Base-by-base conservation (phyloP, 2,888 invertebrate species). In the Acholoe squamosa region DNA sequence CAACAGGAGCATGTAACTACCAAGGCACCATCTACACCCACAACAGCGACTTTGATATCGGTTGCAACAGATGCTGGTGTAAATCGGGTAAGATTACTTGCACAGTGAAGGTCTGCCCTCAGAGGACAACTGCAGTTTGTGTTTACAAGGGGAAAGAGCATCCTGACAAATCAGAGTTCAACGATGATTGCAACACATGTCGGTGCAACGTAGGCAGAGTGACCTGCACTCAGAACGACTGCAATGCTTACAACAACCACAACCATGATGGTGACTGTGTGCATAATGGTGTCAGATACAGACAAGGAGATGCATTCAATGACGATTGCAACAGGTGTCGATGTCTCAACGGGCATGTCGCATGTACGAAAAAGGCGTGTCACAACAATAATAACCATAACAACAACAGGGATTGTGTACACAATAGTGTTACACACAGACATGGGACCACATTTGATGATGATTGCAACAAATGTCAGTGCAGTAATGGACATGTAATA, bases 21-120 rank as follows among this genome's bases (percentile, higher is more conserved):
- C 31, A 80, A 10, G 80, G 80, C 19, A 14, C 31, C 16, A 43
- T 80, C 80, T 43, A 80, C 80, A 80, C 80, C 80, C n/a, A 80
- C 19, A 43, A 43, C 34, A 34, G 34, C 5, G 80, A 80, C n/a
- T 80, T 80, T 34, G 80, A 43, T 22, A 43, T 34, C 19, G 80
- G 25, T n/a, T 80, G 80, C 34, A 80, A 80, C 33, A 34, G 80
- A 3, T 80, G 80, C 80, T 80, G 80, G 80, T 80, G 80, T 25
- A 33, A 80, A 5, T 25, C n/a, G 0, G 80, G 80, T 22, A 34
- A 10, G 34, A 43, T 80, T 0, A 43, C 16, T 0, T 80, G 80
- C 80, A 80, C 80, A 16, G 16, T 7, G 19, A 33, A n/a, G 22
- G 43, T 10, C 16, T 80, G 80, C 80, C 80, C 43, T 43, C 28